A percentile compares a stretch with the other conserved stretches of the same genome.
Conservation (phyloP, 2,113 vertebrate genomes). For the Prunella himalayana region DNA sequence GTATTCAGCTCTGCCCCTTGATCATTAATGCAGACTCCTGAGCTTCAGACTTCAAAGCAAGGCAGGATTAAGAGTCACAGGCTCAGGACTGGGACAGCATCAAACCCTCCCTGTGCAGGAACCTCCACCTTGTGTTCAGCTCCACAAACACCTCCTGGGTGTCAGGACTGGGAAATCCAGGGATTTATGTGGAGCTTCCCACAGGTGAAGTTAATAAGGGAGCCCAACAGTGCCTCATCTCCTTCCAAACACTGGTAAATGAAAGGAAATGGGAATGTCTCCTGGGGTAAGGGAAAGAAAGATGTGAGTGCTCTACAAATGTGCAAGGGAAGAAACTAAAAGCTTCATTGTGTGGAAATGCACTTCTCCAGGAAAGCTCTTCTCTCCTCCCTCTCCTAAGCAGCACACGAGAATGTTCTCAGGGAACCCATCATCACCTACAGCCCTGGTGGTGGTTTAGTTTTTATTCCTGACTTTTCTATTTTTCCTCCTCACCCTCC, state of each 20-base stretch:
- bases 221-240: conserved; percentile 6
- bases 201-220: conserved; percentile 7
- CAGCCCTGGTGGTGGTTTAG: fast-evolving
- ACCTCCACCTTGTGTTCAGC: background rate
- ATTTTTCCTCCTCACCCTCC: background rate
- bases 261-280: conserved; percentile 33
- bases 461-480: background rate
- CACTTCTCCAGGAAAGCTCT: background rate
- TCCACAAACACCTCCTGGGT: background rate
- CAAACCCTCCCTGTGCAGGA: background rate
- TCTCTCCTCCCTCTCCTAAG: background rate
- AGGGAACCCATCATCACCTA: background rate
- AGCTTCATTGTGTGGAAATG: background rate
- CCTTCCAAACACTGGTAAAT: background rate
- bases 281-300: background rate
- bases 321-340: conserved; percentile 1
- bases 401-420: background rate
- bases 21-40: conserved; percentile 62
- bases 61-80: conserved; percentile 3
- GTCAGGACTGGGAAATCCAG: background rate
- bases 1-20: conserved; percentile 20
- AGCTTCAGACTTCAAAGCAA: conserved; percentile 57
- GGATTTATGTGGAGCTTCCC: conserved; percentile 2
- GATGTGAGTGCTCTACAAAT: background rate
- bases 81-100: conserved; percentile 1